Base-by-base conservation (phyloP, 2,888 invertebrate species). In the Macroteleia sp. region DNA sequence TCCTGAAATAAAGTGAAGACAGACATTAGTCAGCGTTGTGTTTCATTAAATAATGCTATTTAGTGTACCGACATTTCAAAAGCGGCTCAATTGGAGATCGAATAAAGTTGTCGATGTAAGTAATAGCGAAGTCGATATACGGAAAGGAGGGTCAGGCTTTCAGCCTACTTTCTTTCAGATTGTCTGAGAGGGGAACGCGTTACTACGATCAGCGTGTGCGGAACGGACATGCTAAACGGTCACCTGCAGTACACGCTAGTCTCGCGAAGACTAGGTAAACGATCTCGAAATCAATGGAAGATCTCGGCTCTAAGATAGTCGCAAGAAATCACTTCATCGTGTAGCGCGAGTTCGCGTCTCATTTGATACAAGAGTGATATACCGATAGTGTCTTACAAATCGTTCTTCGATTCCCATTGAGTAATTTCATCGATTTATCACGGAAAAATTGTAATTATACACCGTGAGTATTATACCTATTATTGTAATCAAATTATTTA, bases 121-220 rank as follows among this genome's bases (percentile, higher is more conserved):
- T 70, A 74, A 79, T 79, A 75, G 86, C 69, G 81, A 84, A 86
- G 86, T 85, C 82, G 85, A 86, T 85, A 82, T 85, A 87, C 85
- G 82, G 84, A 84, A 83, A 77, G 79, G 83, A 85, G 85, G 82
- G 81, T 82, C 85, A 85, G 82, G 57, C 66, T 64, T 70, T 79
- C 85, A 85, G 87, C 88, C 88, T 88, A 88, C 88, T 88, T 88
- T 88, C 88, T 87, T 88, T 81, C 69, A 67, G 48, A 77, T 79
- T 70, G 78, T 75, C 69, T 71, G 78, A 78, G 74, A 78, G 75
- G 80, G 77, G 77, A 78, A 80, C 67, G 59, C 57, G 67, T 66
- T 74, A 59, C 70, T 75, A 70, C 57, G 75, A 77, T 71, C 71
- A 76, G 62, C 73, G 76, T 69, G 66, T 73, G 79, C 79, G 79